Base-by-base conservation (phyloP, 1,140 invertebrate genomes). In the Procambarus virginalis region DNA sequence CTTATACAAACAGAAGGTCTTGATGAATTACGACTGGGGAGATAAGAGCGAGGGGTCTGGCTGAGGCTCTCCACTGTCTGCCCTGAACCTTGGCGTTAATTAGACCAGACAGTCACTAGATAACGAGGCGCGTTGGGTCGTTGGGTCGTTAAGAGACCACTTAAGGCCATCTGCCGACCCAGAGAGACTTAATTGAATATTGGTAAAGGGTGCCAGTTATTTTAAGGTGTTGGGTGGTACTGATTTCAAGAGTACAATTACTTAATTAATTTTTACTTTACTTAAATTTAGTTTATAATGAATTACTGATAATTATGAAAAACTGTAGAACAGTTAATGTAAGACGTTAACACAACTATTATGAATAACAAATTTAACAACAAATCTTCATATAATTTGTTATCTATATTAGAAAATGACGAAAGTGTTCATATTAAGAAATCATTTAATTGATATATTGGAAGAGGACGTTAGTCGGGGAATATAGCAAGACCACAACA, bases 51-150 rank as follows among this genome's bases (percentile, higher is more conserved):
- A 49, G 45, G 51, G 51, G 75, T 22, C 46, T 58, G 55, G 49
- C 60, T 60, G 34, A 58, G 34, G n/a, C 58, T 58, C 70, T 22
- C 22, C 84, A 45, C 84, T 85, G 84, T 85, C 51, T 55, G 73
- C 55, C 70, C 84, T 46, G 8, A n/a, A 10, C 51, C 73, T 34
- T 75, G 55, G 84, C 75, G 84, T 85, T 85, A 85, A 85, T 85
- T 85, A 85, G 70, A 76, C 84, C 84, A 60, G 84, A 85, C 84
- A 76, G 49, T 51, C 49, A 49, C 20, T 34, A 76, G 84, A 85
- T 85, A 85, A 85, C 84, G 84, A 85, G 51, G 73, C 70, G 58
- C 55, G 84, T 77, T 85, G 70, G 84, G 84, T 77, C 84, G 51
- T 85, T 85, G 55, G 70, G 84, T 77, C 70, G 55, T 85, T 77